These are phyloP conservation scores for Drosophila hamatofila DNA, from an alignment of 2,888 invertebrate genomes.

Conservation along the genomic window DNA sequence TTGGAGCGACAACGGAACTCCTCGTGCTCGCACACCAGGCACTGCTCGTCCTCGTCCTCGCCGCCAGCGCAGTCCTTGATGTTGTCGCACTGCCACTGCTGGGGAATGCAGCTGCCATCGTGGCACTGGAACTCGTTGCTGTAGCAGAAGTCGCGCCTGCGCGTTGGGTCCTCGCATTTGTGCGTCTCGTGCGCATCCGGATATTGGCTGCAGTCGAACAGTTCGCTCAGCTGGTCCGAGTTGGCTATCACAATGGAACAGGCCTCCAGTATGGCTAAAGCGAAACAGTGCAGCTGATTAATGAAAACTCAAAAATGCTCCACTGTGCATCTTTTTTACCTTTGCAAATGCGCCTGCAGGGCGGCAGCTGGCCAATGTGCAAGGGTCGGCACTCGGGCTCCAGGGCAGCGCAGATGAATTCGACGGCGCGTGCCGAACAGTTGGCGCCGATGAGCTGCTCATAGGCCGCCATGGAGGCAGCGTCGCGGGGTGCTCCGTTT, in stretches of 20 bases:
- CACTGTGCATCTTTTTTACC: constrained; percentile 83
- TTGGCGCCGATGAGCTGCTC: constrained; percentile 88
- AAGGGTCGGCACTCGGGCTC: constrained; percentile 89
- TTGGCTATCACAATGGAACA: constrained; percentile 88
- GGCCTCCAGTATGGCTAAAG: constrained; percentile 87
- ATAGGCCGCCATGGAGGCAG: constrained; percentile 86
- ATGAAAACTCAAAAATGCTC: neutral
- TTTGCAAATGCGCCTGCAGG: constrained; percentile 89
- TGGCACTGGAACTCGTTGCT: constrained; percentile 87
- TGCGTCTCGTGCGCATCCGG: constrained; percentile 86
- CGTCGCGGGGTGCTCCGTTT: constrained; percentile 70
- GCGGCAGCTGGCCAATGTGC: constrained; percentile 87
- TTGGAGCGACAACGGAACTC: constrained; percentile 86
- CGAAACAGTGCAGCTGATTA: constrained; percentile 6
- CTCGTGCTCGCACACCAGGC: constrained; percentile 85
- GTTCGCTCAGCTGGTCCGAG: constrained; percentile 86
- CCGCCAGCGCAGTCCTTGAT: constrained; percentile 85
- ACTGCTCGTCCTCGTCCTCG: constrained; percentile 85
- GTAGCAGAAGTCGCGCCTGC: constrained; percentile 86
- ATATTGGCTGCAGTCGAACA: constrained; percentile 88
- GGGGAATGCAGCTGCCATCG: constrained; percentile 88
- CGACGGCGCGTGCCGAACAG: constrained; percentile 88
- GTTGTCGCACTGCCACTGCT: constrained; percentile 87
- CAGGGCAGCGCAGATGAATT: constrained; percentile 88
- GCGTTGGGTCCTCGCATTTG: constrained; percentile 87